phyloP scores from a whole-genome alignment of 2,797 vertebrate species.

The Lithobates sylvaticus region DNA sequence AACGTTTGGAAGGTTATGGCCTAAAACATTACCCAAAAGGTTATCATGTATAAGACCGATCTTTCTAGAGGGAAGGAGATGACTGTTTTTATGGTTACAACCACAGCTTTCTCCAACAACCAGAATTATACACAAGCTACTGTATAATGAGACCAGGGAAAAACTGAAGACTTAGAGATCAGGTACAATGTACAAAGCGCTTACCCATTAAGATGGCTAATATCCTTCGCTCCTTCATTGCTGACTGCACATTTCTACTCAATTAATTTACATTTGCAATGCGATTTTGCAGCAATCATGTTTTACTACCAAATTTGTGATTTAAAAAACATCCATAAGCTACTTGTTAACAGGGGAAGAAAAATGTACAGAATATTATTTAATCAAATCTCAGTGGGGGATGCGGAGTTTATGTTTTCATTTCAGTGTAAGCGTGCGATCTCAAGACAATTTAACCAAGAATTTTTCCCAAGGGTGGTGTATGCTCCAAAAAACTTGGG shows the following conservation, averaged over 20 bases:
- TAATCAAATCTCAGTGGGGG: constrained; percentile 48
- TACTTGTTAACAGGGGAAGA: constrained; percentile 47
- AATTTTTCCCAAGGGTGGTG: too few species aligned
- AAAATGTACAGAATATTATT: constrained; percentile 54
- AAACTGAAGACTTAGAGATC: not conserved
- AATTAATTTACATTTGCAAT: constrained; percentile 58
- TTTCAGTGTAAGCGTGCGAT: constrained; percentile 34
- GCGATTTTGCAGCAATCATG: constrained; percentile 55
- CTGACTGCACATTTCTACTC: constrained; percentile 43
- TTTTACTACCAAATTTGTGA: constrained; percentile 55
- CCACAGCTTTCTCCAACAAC: not conserved
- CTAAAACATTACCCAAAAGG: too few species aligned
- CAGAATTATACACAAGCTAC: not conserved
- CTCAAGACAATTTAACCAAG: not conserved
- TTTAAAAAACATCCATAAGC: constrained; percentile 61
- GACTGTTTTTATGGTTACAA: not conserved
- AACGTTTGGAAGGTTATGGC: too few species aligned
- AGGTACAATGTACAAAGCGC: not conserved
- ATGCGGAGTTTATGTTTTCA: constrained; percentile 33
- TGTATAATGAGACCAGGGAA: not conserved
- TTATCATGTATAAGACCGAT: too few species aligned
- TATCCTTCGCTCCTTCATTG: constrained; percentile 22
- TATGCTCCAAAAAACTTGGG: too few species aligned
- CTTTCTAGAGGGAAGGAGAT: too few species aligned
- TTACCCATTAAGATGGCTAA: constrained; percentile 30